Evolutionary conservation across 23 tunicate species (phyloP).

Genomic region (Ciona savignyi): DNA sequence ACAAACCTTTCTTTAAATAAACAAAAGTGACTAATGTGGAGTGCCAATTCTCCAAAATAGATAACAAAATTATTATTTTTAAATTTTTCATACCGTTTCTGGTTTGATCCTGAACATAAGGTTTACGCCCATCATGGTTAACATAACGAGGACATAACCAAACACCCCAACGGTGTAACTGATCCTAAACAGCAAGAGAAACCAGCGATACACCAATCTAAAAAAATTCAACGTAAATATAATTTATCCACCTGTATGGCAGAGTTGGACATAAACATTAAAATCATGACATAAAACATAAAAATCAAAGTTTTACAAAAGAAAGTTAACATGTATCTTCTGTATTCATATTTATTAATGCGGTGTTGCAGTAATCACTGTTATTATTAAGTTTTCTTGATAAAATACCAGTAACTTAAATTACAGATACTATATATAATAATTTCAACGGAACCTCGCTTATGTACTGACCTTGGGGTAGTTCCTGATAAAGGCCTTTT

Average conservation of each 20-base stretch:
- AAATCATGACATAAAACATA: too few relatives aligned
- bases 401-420: too few relatives aligned
- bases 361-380: too few relatives aligned
- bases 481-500: conserved; percentile 69
- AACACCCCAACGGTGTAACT: conserved; percentile 75
- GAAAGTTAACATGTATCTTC: too few relatives aligned
- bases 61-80: not conserved
- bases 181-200: conserved; percentile 66
- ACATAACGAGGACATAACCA: conserved; percentile 65
- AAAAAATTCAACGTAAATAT: conserved; percentile 6
- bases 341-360: too few relatives aligned
- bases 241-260: too few relatives aligned
- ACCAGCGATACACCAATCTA: conserved; percentile 92
- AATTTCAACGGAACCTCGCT: too few relatives aligned
- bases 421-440: too few relatives aligned
- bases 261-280: too few relatives aligned
- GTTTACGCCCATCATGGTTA: conserved; percentile 82
- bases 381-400: too few relatives aligned
- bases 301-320: not conserved
- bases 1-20: too few relatives aligned
- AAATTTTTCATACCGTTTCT: conserved; percentile 51
- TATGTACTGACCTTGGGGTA: conserved; percentile 68
- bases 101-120: conserved; percentile 64
- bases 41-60: not conserved
- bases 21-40: too few relatives aligned